A percentile compares a stretch with the other conserved stretches of the same genome.
Conservation (phyloP, 1,140 invertebrate genomes). For the Metopolophium dirhodum region DNA sequence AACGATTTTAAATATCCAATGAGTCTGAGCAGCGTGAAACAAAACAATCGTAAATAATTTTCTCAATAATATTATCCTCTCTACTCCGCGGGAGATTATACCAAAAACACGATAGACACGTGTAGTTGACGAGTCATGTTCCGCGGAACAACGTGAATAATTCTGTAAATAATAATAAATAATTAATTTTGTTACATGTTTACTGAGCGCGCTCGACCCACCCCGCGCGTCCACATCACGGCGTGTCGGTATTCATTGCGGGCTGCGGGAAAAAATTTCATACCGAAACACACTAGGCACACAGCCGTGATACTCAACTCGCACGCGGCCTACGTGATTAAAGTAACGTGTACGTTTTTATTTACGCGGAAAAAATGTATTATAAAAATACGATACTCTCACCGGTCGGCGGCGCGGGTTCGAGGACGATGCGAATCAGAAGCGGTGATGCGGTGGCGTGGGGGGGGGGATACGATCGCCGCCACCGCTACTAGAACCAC, state of each 20-base stretch:
- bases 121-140: not conserved
- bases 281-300: not conserved
- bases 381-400: not conserved
- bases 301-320: not conserved
- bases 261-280: not conserved
- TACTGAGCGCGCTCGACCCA: not conserved
- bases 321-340: constrained; percentile 1
- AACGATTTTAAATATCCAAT: not conserved
- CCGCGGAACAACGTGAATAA: not conserved
- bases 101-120: not conserved
- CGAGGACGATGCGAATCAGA: not conserved
- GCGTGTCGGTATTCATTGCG: not conserved
- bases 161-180: not conserved
- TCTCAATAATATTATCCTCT: not conserved
- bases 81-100: not conserved
- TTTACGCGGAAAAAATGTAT: constrained; percentile 5
- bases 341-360: not conserved
- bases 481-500: not conserved
- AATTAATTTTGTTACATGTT: not conserved
- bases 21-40: not conserved
- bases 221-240: not conserved
- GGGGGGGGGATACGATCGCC: not conserved
- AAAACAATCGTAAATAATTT: not conserved
- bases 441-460: not conserved
- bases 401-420: not conserved